These are phyloP conservation scores for Dendrolimus kikuchii DNA, from an alignment of 1,140 invertebrate species.

Conservation along the genomic window DNA sequence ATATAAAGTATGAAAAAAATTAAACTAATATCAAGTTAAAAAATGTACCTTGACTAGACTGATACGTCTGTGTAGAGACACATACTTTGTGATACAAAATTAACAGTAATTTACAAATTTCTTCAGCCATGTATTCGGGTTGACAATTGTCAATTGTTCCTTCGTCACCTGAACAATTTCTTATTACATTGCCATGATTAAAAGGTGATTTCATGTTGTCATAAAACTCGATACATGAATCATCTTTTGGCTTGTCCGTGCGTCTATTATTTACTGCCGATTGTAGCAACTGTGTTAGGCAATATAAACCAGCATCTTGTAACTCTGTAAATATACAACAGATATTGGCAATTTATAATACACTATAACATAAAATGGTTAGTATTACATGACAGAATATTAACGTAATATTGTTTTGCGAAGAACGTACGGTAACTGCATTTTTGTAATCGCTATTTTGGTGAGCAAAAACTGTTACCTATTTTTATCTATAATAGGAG, in stretches of 20 bases:
- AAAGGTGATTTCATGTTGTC: conserved; percentile 33
- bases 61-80: conserved; percentile 31
- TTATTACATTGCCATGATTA: conserved; percentile 1
- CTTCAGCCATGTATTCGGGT: conserved; percentile 49
- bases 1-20: conserved; percentile 1
- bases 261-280: conserved; percentile 29
- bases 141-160: conserved; percentile 28
- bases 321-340: conserved; percentile 36
- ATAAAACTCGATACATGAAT: conserved; percentile 28
- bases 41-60: conserved; percentile 35
- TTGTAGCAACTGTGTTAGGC: conserved; percentile 34
- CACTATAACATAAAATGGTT: too few relatives aligned
- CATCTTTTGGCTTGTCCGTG: conserved; percentile 28
- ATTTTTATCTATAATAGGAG: too few relatives aligned
- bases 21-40: not conserved
- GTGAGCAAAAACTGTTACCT: too few relatives aligned
- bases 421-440: too few relatives aligned
- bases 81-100: conserved; percentile 28
- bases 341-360: too few relatives aligned
- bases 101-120: conserved; percentile 41
- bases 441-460: too few relatives aligned
- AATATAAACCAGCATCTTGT: conserved; percentile 38
- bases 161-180: conserved; percentile 23
- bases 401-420: too few relatives aligned
- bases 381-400: too few relatives aligned